Conservation (phyloP, 1,140 invertebrate species). For the Caenorhabditis inopinata region DNA sequence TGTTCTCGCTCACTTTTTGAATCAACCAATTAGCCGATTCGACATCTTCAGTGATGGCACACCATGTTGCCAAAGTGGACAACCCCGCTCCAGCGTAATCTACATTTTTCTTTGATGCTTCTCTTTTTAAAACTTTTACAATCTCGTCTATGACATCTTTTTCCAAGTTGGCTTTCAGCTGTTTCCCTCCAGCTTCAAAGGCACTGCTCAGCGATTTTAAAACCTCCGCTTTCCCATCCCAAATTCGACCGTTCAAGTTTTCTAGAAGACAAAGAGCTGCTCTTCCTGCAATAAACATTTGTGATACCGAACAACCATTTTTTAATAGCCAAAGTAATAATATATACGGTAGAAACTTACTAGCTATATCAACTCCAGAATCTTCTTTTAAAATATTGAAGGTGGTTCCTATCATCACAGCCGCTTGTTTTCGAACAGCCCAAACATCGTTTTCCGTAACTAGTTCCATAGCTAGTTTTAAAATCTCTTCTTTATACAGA, state of each 20-base stretch:
- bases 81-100: conserved; percentile 1
- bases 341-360: background rate
- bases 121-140: background rate
- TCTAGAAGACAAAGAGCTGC: conserved; percentile 9
- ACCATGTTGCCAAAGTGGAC: background rate
- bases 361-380: background rate
- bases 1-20: background rate
- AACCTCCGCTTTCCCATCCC: conserved; percentile 49
- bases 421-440: conserved; percentile 82
- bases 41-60: background rate
- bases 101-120: conserved; percentile 21
- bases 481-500: conserved; percentile 77
- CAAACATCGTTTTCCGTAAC: conserved; percentile 78
- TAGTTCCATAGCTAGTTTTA: conserved; percentile 73
- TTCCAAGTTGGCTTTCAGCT: too few species aligned
- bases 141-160: background rate
- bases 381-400: background rate
- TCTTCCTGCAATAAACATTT: conserved; percentile 7
- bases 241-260: conserved; percentile 40
- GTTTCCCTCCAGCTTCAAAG: background rate
- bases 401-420: conserved; percentile 77
- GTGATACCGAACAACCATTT: too few species aligned
- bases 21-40: conserved; percentile 11
- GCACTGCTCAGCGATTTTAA: conserved; percentile 17
- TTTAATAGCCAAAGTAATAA: too few species aligned